A percentile compares a stretch with the other conserved stretches of the same genome.
These are phyloP conservation scores for Danio jaintianensis DNA, from an alignment of 2,797 vertebrate species.

Conservation along the genomic window DNA sequence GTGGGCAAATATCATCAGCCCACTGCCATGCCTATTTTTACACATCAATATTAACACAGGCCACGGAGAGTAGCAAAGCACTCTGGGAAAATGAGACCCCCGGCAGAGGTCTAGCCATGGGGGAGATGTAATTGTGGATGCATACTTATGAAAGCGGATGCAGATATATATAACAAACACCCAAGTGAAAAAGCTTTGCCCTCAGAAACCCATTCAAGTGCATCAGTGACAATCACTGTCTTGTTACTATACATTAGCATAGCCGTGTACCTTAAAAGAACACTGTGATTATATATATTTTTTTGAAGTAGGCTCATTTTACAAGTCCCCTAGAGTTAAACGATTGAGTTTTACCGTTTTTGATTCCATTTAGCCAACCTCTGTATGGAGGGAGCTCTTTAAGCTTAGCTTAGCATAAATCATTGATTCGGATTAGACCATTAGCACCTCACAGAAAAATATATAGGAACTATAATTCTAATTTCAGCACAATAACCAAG, in stretches of 20 bases:
- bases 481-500: too few relatives aligned
- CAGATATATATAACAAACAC: constrained; percentile 2
- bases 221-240: constrained; percentile 9
- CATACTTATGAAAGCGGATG: background rate
- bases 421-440: too few relatives aligned
- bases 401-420: too few relatives aligned
- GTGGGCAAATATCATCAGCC: constrained; percentile 79
- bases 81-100: constrained; percentile 51
- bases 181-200: constrained; percentile 9
- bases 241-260: background rate
- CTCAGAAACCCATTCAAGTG: constrained; percentile 14
- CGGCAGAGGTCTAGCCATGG: constrained; percentile 31
- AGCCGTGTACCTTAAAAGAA: background rate
- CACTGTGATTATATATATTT: too few relatives aligned
- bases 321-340: too few relatives aligned
- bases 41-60: constrained; percentile 62
- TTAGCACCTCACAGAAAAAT: too few relatives aligned
- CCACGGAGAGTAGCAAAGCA: constrained; percentile 44
- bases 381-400: too few relatives aligned
- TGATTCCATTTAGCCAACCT: too few relatives aligned
- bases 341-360: too few relatives aligned
- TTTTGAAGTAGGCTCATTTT: too few relatives aligned
- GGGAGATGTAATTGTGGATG: constrained; percentile 24
- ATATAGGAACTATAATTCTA: too few relatives aligned
- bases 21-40: constrained; percentile 81